Conservation (phyloP, 1,140 invertebrate genomes). For the Heliconius melpomene region DNA sequence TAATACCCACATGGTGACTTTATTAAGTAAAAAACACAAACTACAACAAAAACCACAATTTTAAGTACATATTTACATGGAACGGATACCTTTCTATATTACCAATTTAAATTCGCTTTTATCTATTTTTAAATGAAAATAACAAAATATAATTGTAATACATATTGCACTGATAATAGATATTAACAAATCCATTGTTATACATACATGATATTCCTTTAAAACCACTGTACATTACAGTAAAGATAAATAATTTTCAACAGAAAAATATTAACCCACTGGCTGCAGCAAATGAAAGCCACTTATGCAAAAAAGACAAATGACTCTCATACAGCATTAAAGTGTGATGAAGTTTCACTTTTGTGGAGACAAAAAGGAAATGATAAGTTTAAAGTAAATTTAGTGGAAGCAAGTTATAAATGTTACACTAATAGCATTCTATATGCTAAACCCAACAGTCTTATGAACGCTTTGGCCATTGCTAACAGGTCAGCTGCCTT, state of each 20-base stretch:
- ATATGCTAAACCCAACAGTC: slow-evolving; percentile 59
- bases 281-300: slow-evolving; percentile 63
- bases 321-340: slow-evolving; percentile 61
- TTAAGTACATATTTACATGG: too few species aligned
- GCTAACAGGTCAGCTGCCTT: slow-evolving; percentile 71
- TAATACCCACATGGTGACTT: not conserved
- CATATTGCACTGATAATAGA: too few species aligned
- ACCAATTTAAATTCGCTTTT: too few species aligned
- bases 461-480: slow-evolving; percentile 63
- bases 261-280: slow-evolving; percentile 65
- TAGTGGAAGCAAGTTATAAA: slow-evolving; percentile 59
- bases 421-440: slow-evolving; percentile 67
- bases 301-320: slow-evolving; percentile 55
- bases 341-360: slow-evolving; percentile 63
- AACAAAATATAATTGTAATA: too few species aligned
- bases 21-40: not conserved
- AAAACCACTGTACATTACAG: not conserved
- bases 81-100: too few species aligned
- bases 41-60: too few species aligned
- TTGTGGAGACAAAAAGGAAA: slow-evolving; percentile 67
- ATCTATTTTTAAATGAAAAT: too few species aligned
- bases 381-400: slow-evolving; percentile 61
- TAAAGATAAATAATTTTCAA: not conserved
- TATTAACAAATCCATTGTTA: not conserved
- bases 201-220: too few species aligned